Percentiles rank a stretch among this genome's conserved stretches.
phyloP scores from a whole-genome alignment of 2,888 invertebrate species.

The Cheilosia soror region DNA sequence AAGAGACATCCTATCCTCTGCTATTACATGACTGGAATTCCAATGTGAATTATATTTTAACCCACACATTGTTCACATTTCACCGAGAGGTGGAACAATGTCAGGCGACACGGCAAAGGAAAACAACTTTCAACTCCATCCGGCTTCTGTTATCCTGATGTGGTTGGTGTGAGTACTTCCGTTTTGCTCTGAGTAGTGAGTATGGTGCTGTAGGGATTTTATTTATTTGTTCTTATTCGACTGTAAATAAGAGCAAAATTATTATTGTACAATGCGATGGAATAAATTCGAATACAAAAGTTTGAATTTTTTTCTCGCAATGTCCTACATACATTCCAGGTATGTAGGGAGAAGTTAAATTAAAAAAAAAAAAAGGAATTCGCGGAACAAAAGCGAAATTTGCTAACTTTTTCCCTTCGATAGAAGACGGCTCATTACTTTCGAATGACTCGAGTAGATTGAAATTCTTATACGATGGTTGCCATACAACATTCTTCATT shows the following conservation, averaged over 20 bases:
- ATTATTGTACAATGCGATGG: background rate
- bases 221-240: background rate
- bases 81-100: slow-evolving; percentile 53
- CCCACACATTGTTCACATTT: slow-evolving; percentile 60
- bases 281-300: background rate
- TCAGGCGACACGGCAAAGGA: slow-evolving; percentile 35
- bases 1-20: background rate
- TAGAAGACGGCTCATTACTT: slow-evolving; percentile 6
- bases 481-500: slow-evolving; percentile 51
- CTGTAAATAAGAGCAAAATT: background rate
- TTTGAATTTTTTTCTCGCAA: background rate
- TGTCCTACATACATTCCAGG: background rate
- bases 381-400: slow-evolving; percentile 16
- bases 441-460: slow-evolving; percentile 32
- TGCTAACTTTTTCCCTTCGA: slow-evolving; percentile 16
- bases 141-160: slow-evolving; percentile 37
- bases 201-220: background rate
- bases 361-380: background rate
- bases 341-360: background rate
- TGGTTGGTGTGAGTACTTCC: slow-evolving; percentile 3
- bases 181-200: slow-evolving; percentile 7
- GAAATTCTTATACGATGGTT: slow-evolving; percentile 20
- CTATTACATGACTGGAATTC: slow-evolving; percentile 59
- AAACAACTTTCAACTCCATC: slow-evolving; percentile 65
- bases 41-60: slow-evolving; percentile 69